Base-by-base conservation (phyloP, 2,113 vertebrate genomes). In the Nycticebus coucang region DNA sequence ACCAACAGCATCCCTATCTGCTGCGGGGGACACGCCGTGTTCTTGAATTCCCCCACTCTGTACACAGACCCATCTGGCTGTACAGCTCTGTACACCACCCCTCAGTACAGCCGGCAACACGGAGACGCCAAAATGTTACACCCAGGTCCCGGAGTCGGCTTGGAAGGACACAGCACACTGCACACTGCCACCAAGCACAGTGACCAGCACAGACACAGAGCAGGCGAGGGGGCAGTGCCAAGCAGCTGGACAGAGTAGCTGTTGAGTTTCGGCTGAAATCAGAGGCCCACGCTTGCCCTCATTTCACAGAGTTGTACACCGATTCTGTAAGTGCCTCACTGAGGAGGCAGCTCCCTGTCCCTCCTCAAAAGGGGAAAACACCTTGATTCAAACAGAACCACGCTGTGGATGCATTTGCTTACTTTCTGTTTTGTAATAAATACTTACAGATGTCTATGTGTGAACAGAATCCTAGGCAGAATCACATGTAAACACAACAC, bases 1-100 rank as follows among this genome's bases (percentile, higher is more conserved):
- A 98, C 97, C 94, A 96, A 98, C 97, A 96, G 92, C 57, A 97
- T 97, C 97, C 93, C 71, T 90, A 97, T 96, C 96, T 97, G 97
- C 97, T 92, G 82, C 85, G 94, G 84, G 92, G 93, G 92, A 95
- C 96, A 95, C 17, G 57, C 62, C 62, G 81, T 0, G 0, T 60
- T 93, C 92, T 71, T 87, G 41, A 35, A 68, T 91, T 55, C 0
- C 71, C 96, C 84, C 19, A 1, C 41, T 97, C 98, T 97, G 97
- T 97, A 98, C 97, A 98, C 96, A 98, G 80, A 91, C 91, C 94
- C 79, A 81, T 93, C 91, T 86, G 92, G 97, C 97, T 93, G 94
- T 95, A 98, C 92, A 97, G 95, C 92, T 71, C 94, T 97, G 96
- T 86, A 97, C 83, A 93, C 97, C 96, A 91, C 91, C 93, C 83